These are phyloP conservation scores for Malurus alboscapulatus DNA, from an alignment of 2,113 vertebrate species.

Conservation along the genomic window DNA sequence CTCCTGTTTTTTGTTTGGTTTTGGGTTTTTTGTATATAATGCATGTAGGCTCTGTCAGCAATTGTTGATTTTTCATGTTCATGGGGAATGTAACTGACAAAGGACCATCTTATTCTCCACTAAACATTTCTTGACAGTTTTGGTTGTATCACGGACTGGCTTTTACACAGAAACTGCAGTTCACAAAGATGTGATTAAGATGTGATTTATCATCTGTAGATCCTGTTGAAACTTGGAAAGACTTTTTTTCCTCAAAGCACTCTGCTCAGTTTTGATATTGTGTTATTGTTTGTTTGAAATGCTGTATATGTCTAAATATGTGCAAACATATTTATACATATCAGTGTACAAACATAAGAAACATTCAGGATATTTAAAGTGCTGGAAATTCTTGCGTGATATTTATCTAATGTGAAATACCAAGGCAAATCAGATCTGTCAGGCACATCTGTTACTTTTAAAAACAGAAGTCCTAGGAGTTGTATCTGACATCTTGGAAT, in stretches of 20 bases:
- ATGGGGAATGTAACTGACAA: background rate
- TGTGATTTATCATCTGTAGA: background rate
- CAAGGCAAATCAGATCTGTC: background rate
- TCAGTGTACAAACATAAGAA: background rate
- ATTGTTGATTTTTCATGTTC: background rate
- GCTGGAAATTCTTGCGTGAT: background rate
- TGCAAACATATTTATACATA: background rate
- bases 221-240: background rate
- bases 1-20: background rate
- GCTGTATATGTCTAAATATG: background rate
- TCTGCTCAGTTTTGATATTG: background rate
- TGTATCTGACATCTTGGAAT: background rate
- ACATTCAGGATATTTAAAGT: background rate
- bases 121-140: background rate
- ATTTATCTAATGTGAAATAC: background rate
- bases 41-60: background rate
- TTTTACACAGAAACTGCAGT: background rate
- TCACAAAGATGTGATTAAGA: background rate
- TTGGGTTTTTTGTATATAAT: background rate
- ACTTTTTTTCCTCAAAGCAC: background rate
- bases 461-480: background rate
- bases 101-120: background rate
- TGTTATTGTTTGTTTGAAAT: background rate
- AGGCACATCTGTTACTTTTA: background rate
- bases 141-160: background rate